A percentile compares a stretch with the other conserved stretches of the same genome.
phyloP scores from a whole-genome alignment of 1,140 invertebrate species.

The Maconellicoccus hirsutus region DNA sequence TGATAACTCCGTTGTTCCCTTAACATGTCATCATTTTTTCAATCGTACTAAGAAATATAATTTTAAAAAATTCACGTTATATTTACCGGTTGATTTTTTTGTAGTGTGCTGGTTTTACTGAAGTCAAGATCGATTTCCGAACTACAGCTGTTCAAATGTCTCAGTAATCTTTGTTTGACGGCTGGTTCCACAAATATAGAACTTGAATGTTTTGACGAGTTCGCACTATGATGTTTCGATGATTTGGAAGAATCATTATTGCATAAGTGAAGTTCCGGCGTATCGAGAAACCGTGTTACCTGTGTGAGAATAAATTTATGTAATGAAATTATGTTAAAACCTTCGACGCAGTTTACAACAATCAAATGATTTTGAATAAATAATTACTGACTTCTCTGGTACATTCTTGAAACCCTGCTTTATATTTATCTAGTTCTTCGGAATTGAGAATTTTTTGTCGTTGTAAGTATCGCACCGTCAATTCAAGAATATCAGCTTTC shows the following conservation, averaged over 20 bases:
- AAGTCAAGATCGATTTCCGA: conserved; percentile 55
- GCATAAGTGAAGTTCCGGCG: conserved; percentile 31
- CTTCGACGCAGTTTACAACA: too few relatives aligned
- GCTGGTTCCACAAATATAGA: conserved; percentile 44
- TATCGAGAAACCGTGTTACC: conserved; percentile 33
- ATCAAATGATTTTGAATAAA: too few relatives aligned
- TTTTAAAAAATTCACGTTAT: too few relatives aligned
- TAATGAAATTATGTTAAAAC: background rate
- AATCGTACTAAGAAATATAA: too few relatives aligned
- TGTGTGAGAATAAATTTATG: conserved; percentile 13
- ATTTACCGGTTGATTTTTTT: conserved; percentile 9
- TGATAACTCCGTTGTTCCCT: background rate
- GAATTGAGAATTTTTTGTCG: conserved; percentile 52
- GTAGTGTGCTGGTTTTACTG: conserved; percentile 35
- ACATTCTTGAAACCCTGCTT: conserved; percentile 69
- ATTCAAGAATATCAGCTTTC: conserved; percentile 85
- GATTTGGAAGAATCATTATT: conserved; percentile 31
- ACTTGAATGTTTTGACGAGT: conserved; percentile 30
- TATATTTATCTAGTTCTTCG: conserved; percentile 45
- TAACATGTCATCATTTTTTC: too few relatives aligned
- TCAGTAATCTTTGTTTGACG: conserved; percentile 51
- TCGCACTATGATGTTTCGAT: conserved; percentile 27
- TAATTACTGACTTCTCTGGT: conserved; percentile 49
- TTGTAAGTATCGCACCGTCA: conserved; percentile 79
- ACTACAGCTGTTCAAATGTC: conserved; percentile 57